These are phyloP conservation scores for Zeuzera pyrina DNA, from an alignment of 2,888 invertebrate genomes.

Conservation along the genomic window DNA sequence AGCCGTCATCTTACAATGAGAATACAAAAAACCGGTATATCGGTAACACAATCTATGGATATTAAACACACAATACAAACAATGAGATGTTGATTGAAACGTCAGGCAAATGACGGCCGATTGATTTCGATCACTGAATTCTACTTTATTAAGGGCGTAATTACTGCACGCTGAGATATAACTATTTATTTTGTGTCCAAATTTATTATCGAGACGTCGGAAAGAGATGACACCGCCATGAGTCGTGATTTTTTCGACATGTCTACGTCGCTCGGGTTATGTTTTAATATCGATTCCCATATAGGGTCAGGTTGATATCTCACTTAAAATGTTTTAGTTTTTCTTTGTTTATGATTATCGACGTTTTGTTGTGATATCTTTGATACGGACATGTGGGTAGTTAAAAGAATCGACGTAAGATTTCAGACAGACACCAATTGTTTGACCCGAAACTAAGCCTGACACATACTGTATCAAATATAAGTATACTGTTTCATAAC, in stretches of 20 bases:
- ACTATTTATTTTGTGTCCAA: constrained; percentile 66
- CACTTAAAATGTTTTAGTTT: constrained; percentile 23
- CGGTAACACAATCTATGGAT: constrained; percentile 69
- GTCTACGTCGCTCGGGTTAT: constrained; percentile 28
- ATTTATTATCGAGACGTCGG: constrained; percentile 57
- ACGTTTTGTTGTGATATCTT: not conserved
- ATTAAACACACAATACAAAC: constrained; percentile 70
- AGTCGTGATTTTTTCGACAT: constrained; percentile 55
- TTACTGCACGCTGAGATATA: constrained; percentile 63
- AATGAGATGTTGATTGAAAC: constrained; percentile 70
- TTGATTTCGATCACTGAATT: constrained; percentile 58
- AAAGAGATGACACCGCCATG: constrained; percentile 56
- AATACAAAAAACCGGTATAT: constrained; percentile 57
- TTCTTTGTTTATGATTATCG: constrained; percentile 17
- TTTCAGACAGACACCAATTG: too few species aligned
- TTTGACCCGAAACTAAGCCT: too few species aligned
- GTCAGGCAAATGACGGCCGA: constrained; percentile 64
- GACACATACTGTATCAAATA: too few species aligned
- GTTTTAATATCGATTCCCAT: constrained; percentile 54
- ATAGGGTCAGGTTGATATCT: constrained; percentile 10
- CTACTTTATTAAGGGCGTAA: constrained; percentile 66
- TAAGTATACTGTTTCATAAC: too few species aligned
- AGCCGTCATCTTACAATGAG: constrained; percentile 42
- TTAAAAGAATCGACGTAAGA: too few species aligned
- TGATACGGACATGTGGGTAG: not conserved